phyloP scores from a whole-genome alignment of 2,888 invertebrate genomes.

The Peribatodes rhomboidaria region DNA sequence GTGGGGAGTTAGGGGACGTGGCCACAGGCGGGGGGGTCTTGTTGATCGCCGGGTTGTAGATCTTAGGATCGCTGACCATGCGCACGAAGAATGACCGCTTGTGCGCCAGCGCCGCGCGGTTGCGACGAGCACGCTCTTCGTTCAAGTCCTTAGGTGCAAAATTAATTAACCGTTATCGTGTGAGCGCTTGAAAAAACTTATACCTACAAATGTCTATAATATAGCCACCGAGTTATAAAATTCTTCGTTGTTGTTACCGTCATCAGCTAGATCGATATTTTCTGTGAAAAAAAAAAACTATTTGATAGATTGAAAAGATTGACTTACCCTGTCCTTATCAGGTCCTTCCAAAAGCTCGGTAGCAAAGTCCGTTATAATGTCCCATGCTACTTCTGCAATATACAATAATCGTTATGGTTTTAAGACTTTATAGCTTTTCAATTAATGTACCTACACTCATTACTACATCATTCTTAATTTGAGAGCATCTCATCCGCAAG shows the following conservation, averaged over 20 bases:
- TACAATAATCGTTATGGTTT: background rate
- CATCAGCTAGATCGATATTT: background rate
- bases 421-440: background rate
- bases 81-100: conserved; percentile 98
- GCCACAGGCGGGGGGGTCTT: conserved; percentile 89
- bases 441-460: background rate
- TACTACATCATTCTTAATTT: background rate
- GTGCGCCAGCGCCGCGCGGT: conserved; percentile 93
- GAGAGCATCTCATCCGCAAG: background rate
- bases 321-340: conserved; percentile 87
- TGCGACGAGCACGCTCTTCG: conserved; percentile 90
- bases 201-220: background rate
- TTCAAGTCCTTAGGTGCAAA: conserved; percentile 88
- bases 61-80: conserved; percentile 99
- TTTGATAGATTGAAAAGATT: no score
- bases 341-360: conserved; percentile 92
- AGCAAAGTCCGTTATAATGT: conserved; percentile 92
- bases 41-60: conserved; percentile 96
- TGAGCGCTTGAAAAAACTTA: background rate
- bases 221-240: background rate
- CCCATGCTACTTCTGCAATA: conserved; percentile 93
- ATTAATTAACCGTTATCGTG: background rate
- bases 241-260: background rate
- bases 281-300: background rate
- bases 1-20: conserved; percentile 84